Conservation (phyloP, 1,140 invertebrate species). For the Atta texana region DNA sequence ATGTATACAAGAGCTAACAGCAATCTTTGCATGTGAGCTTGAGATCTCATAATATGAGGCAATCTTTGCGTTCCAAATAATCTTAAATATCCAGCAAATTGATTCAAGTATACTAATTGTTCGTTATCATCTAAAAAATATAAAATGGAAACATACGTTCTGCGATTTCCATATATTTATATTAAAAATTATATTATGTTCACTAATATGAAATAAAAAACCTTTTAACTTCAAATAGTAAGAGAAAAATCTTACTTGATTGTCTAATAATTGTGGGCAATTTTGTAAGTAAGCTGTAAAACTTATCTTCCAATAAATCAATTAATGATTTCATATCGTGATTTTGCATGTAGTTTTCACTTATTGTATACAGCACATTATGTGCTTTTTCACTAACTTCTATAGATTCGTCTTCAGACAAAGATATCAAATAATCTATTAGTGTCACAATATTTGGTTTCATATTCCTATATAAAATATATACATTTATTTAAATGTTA, state of each 20-base stretch:
- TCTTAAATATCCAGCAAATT: constrained; percentile 88
- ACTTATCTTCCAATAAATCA: constrained; percentile 88
- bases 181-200: not conserved
- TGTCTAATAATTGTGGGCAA: constrained; percentile 88
- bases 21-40: constrained; percentile 86
- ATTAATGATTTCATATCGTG: constrained; percentile 81
- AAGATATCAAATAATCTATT: constrained; percentile 87
- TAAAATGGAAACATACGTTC: not conserved
- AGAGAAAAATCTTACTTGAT: constrained; percentile 84
- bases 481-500: constrained; percentile 47
- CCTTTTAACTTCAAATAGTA: constrained; percentile 16
- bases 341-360: constrained; percentile 78
- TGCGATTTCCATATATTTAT: not conserved
- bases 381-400: constrained; percentile 84
- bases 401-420: constrained; percentile 87
- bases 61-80: constrained; percentile 87
- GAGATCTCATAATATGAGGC: constrained; percentile 85
- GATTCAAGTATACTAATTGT: constrained; percentile 87
- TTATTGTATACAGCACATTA: constrained; percentile 81
- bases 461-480: constrained; percentile 86
- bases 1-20: constrained; percentile 87
- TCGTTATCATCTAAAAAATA: constrained; percentile 85
- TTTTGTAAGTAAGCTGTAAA: constrained; percentile 86
- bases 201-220: not conserved
- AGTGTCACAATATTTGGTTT: constrained; percentile 86